These are phyloP conservation scores for Drosophila diplacantha DNA, from an alignment of 2,888 invertebrate species.

Conservation along the genomic window DNA sequence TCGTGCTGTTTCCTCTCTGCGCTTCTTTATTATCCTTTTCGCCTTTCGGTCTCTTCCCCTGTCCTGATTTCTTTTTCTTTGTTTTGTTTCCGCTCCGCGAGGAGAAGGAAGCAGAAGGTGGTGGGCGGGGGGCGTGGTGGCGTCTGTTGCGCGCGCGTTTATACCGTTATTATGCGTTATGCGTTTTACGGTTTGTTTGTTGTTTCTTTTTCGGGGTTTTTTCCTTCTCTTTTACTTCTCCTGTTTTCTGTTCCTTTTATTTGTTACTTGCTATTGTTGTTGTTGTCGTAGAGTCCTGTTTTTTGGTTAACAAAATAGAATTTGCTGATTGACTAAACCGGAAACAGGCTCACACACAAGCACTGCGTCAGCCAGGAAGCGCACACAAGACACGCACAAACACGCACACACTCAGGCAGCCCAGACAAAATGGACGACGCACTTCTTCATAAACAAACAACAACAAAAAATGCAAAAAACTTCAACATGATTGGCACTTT, in stretches of 20 bases:
- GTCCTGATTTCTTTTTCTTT: constrained; percentile 25
- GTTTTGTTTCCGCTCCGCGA: constrained; percentile 26
- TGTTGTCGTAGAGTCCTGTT: constrained; percentile 32
- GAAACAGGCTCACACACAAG: constrained; percentile 24
- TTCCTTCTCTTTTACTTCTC: background rate
- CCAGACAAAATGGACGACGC: constrained; percentile 36
- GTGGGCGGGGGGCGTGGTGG: constrained; percentile 10
- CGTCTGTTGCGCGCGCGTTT: constrained; percentile 56
- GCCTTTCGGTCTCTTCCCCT: background rate
- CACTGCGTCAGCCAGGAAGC: constrained; percentile 39
- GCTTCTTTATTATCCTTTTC: constrained; percentile 5
- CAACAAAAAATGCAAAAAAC: constrained; percentile 2
- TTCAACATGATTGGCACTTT: constrained; percentile 6
- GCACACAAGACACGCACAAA: constrained; percentile 12
- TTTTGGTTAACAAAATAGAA: constrained; percentile 34
- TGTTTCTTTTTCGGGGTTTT: constrained; percentile 6
- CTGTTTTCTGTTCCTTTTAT: constrained; percentile 4
- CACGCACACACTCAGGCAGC: constrained; percentile 6
- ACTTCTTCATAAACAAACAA: constrained; percentile 11
- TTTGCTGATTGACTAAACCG: constrained; percentile 54
- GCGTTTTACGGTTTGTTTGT: constrained; percentile 18
- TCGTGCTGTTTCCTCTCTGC: constrained; percentile 2
- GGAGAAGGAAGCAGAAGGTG: background rate
- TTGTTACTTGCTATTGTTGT: constrained; percentile 8
- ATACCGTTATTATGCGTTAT: constrained; percentile 17